phyloP scores from a whole-genome alignment of 2,888 invertebrate genomes.

The Norana najaformis region DNA sequence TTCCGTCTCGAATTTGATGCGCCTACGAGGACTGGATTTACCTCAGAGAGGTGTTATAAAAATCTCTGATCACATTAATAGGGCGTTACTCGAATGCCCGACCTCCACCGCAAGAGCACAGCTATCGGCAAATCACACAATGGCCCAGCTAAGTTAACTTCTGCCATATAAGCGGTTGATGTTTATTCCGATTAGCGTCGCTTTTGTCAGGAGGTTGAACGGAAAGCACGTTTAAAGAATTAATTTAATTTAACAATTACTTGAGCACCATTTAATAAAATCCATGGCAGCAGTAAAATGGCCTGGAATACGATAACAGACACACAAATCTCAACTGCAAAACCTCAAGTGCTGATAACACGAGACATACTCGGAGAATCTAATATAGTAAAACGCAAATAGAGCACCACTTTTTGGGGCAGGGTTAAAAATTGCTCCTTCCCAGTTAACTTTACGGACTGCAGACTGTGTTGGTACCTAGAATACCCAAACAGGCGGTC shows the following conservation, averaged over 20 bases:
- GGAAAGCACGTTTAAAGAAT: too few relatives aligned
- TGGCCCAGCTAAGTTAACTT: neutral
- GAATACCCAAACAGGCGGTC: neutral
- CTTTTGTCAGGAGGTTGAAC: neutral
- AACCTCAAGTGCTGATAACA: neutral
- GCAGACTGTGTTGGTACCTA: too few relatives aligned
- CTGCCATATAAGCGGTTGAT: too few relatives aligned
- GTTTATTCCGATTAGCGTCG: neutral
- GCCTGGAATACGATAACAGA: neutral
- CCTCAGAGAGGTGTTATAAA: conserved; percentile 5
- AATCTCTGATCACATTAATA: conserved; percentile 7
- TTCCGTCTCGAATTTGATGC: conserved; percentile 13
- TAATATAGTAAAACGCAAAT: neutral
- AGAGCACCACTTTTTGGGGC: neutral
- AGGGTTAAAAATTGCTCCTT: neutral
- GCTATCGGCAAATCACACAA: neutral
- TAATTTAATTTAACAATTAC: too few relatives aligned
- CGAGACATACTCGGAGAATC: neutral
- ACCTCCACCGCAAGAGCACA: neutral
- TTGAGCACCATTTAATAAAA: too few relatives aligned
- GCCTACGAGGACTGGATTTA: neutral
- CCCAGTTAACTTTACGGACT: too few relatives aligned
- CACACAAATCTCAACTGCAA: neutral
- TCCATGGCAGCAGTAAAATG: neutral
- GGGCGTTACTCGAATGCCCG: neutral